Percentiles rank a stretch among this genome's conserved stretches.
These are phyloP conservation scores for Centruroides sculpturatus DNA, from an alignment of 1,140 invertebrate genomes.

Conservation along the genomic window DNA sequence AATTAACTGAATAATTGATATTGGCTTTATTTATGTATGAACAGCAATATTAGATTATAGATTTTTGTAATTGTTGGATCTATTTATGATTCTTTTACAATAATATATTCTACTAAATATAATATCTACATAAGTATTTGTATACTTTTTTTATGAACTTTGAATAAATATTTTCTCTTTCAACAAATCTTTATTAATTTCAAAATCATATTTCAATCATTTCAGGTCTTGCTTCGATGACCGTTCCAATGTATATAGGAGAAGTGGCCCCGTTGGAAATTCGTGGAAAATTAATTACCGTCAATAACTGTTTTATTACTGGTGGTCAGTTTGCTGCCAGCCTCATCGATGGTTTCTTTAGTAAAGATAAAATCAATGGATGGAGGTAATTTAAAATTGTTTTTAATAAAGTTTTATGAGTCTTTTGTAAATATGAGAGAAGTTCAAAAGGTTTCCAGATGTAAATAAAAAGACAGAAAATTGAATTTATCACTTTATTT, in stretches of 20 bases:
- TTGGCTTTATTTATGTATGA: too few species aligned
- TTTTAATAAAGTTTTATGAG: neutral
- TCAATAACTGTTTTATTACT: constrained; percentile 44
- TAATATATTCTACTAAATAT: too few species aligned
- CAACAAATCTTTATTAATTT: neutral
- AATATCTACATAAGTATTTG: too few species aligned
- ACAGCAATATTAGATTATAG: too few species aligned
- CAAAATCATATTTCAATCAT: neutral
- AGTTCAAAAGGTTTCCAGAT: too few species aligned
- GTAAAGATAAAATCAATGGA: constrained; percentile 30
- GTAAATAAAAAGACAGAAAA: too few species aligned
- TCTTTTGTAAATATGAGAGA: too few species aligned
- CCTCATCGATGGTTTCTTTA: constrained; percentile 39
- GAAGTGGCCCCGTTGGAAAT: constrained; percentile 39
- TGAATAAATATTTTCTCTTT: neutral
- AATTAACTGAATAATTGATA: too few species aligned
- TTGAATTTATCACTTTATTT: too few species aligned
- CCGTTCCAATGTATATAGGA: constrained; percentile 46
- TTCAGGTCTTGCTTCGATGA: constrained; percentile 42
- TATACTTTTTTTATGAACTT: too few species aligned
- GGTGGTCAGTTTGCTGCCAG: constrained; percentile 41
- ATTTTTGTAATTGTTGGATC: too few species aligned
- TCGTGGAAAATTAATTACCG: constrained; percentile 39
- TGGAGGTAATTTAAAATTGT: constrained; percentile 33
- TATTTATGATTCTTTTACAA: too few species aligned